phyloP scores from a whole-genome alignment of 92 coral and sea anemone species.

The Phenganax stokvisi region DNA sequence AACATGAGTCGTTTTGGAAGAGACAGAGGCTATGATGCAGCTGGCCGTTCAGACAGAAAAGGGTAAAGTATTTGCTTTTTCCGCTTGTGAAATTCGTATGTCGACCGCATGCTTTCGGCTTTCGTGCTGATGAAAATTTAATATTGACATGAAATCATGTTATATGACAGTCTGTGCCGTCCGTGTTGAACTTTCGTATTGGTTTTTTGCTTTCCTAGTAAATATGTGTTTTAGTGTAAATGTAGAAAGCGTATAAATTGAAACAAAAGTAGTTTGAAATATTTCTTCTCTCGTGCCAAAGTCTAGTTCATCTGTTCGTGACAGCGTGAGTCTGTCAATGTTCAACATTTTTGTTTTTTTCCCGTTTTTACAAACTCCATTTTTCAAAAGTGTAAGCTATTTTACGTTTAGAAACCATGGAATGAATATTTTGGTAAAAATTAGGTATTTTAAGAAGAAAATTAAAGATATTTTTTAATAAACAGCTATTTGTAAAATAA shows the following conservation, averaged over 20 bases:
- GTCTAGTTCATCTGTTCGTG: background rate
- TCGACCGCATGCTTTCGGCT: slow-evolving; percentile 31
- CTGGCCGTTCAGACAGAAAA: slow-evolving; percentile 97
- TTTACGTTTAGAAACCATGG: background rate
- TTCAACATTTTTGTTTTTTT: background rate
- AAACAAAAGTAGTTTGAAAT: background rate
- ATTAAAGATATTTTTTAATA: background rate
- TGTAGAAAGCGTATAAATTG: background rate
- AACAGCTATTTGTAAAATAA: background rate
- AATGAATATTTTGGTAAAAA: background rate
- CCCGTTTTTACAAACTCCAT: too few relatives aligned
- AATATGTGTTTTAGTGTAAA: background rate
- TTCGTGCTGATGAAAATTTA: slow-evolving; percentile 14
- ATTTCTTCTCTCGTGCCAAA: background rate
- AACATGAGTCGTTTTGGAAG: slow-evolving; percentile 94
- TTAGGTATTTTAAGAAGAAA: background rate
- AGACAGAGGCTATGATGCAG: slow-evolving; percentile 87
- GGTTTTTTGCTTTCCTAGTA: background rate
- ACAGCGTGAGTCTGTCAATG: background rate
- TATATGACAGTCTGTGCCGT: background rate
- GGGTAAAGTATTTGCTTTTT: slow-evolving; percentile 53
- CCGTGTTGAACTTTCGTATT: background rate
- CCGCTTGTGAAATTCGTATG: background rate
- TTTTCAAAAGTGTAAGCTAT: background rate
- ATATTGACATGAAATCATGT: background rate